Evolutionary conservation across 1,140 invertebrate genomes (phyloP), one percentile per base, ranked within the genome.

Genomic region (Apis cerana): DNA sequence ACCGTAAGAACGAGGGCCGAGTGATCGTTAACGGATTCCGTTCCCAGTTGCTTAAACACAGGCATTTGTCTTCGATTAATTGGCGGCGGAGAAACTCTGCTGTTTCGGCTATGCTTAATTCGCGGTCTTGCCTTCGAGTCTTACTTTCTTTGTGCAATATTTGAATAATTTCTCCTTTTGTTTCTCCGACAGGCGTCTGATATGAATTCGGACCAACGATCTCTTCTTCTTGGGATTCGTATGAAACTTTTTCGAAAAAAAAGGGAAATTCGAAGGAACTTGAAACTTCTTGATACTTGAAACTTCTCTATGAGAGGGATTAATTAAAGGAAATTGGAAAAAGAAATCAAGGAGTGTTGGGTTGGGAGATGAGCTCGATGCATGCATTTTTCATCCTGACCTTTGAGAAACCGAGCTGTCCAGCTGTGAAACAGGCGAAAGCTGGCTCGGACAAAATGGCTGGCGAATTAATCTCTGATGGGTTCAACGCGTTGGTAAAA

Each of bases 301-400:
- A n/a, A n/a, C n/a, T n/a, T n/a, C n/a, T n/a, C n/a, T n/a, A n/a
- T n/a, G n/a, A 43, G 33, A 43, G 33, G 33, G 4, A 2, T n/a
- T 43, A 43, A 43, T 43, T 43, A 43, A 43, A 43, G 33, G 33
- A 43, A 43, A 43, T 43, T 43, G 7, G 33, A 33, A 0, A 43
- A 43, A 43, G 27, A 43, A 7, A 43, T 43, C 0, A 43, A 43
- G 0, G 33, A 2, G 33, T 43, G 33, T 0, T 2, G 71, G 54
- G 54, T 21, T 75, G 62, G 58, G 33, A 9, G 59, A 75, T 23
- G 33, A 75, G 17, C 43, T 19, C 23, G 72, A 62, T 27, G 43
- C 72, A 23, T 15, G 19, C 17, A 75, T 75, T n/a, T 62, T 75
- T 75, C 58, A 75, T 50, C 43, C 19, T n/a, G n/a, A 17, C 15